Evolutionary conservation across 2,113 vertebrate species (phyloP), one percentile per base, ranked within the genome.

Genomic region (Glaucomys volans): DNA sequence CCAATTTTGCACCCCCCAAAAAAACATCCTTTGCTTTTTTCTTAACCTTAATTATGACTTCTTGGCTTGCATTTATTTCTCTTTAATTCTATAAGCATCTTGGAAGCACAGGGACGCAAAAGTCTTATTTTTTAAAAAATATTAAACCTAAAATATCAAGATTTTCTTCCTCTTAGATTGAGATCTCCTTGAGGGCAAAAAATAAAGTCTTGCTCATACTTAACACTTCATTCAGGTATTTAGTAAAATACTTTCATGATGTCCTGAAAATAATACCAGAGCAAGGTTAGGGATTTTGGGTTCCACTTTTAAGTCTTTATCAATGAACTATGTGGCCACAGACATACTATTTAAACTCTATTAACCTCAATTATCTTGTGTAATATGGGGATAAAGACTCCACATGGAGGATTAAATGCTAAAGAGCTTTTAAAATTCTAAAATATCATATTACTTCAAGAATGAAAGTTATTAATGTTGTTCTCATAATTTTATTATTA

Each of bases 401-500:
- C 50, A 94, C 57, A 80, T 83, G 52, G 72, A 94, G 76, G 71
- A 96, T 93, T 86, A 94, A 97, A 95, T 80, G 64, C 66, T 84
- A 91, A 97, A 86, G 90, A 66, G 77, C 42, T 93, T 95, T 97
- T 94, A 95, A 95, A 96, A 96, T 47, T 93, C 69, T 97, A 95
- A 96, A 96, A 97, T 89, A 94, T 26, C 44, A 50, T 86, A 96
- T 91, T 87, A 80, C 90, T 93, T 94, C 52, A 72, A 94, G 72
- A 96, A 95, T 50, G 22, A 91, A 95, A 74, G 40, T 93, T 97
- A 97, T 91, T 91, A 94, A 96, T 93, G 67, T 77, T 96, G 24
- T 96, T 88, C 85, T 96, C 92, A 93, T 83, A 92, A 91, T 91
- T 95, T 97, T 93, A 96, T 89, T 93, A 91, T 94, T 89, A 95